Conservation (phyloP, 2,888 invertebrate genomes). For the Antheraea assamensis region DNA sequence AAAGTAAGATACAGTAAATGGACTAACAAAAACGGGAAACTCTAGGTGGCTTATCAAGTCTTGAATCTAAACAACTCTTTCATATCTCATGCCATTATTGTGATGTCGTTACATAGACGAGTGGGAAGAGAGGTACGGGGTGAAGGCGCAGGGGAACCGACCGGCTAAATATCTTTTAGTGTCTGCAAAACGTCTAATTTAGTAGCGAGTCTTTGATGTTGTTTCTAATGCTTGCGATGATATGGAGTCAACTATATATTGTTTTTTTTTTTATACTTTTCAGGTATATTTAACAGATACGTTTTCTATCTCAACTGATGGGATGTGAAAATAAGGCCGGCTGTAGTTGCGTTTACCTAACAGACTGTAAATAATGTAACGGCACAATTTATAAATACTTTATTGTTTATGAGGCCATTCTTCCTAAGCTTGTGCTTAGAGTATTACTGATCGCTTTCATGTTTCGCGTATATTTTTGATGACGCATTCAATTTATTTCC, state of each 20-base stretch:
- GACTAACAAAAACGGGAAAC: neutral
- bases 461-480: neutral
- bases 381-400: no score
- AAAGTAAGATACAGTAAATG: neutral
- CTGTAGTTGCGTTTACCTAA: no score
- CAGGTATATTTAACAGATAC: no score
- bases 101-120: conserved; percentile 24
- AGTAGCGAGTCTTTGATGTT: conserved; percentile 70
- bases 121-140: conserved; percentile 24
- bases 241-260: conserved; percentile 37
- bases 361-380: no score
- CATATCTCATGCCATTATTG: conserved; percentile 66
- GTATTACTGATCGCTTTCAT: neutral
- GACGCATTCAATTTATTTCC: neutral
- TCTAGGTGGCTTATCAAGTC: neutral
- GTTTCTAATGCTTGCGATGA: conserved; percentile 39
- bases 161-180: conserved; percentile 74
- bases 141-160: conserved; percentile 41
- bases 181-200: conserved; percentile 77
- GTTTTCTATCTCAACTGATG: no score
- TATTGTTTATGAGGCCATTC: no score
- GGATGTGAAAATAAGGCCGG: no score
- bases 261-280: neutral
- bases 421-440: no score
- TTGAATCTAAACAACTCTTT: conserved; percentile 65